Percentiles rank a stretch among this genome's conserved stretches.
These are phyloP conservation scores for Clunio marinus DNA, from an alignment of 2,888 invertebrate species.

Conservation along the genomic window DNA sequence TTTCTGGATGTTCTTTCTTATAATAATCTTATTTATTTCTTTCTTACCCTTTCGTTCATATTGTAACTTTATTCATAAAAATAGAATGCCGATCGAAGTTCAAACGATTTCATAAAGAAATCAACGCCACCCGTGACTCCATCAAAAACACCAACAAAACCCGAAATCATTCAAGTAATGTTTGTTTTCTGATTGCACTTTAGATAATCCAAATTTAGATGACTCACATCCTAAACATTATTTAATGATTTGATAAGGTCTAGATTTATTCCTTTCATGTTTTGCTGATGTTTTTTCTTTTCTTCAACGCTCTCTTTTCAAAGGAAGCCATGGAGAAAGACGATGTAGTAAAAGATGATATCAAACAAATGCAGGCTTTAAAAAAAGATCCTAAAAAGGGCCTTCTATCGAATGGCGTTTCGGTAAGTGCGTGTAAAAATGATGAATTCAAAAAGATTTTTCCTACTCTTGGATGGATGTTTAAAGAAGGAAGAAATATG, in stretches of 20 bases:
- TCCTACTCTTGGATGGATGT: background rate
- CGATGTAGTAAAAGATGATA: constrained; percentile 2
- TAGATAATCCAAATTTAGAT: too few species aligned
- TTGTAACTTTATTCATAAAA: background rate
- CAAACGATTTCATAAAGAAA: constrained; percentile 38
- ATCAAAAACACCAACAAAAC: constrained; percentile 33
- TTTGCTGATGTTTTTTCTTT: too few species aligned
- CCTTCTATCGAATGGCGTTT: constrained; percentile 15
- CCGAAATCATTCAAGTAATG: constrained; percentile 40
- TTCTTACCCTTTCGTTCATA: background rate
- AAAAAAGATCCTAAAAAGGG: constrained; percentile 17
- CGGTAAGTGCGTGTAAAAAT: constrained; percentile 1
- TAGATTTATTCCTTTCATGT: too few species aligned
- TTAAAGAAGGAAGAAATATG: background rate
- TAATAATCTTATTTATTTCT: background rate
- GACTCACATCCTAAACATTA: too few species aligned
- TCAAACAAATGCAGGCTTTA: constrained; percentile 18
- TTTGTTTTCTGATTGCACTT: background rate
- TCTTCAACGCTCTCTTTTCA: too few species aligned
- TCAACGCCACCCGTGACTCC: constrained; percentile 40
- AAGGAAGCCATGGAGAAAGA: background rate
- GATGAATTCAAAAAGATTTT: background rate
- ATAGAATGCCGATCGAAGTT: constrained; percentile 13
- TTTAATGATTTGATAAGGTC: too few species aligned
- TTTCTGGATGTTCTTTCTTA: background rate